Evolutionary conservation across 2,888 invertebrate species (phyloP).

Genomic region (Barypeithes pellucidus): DNA sequence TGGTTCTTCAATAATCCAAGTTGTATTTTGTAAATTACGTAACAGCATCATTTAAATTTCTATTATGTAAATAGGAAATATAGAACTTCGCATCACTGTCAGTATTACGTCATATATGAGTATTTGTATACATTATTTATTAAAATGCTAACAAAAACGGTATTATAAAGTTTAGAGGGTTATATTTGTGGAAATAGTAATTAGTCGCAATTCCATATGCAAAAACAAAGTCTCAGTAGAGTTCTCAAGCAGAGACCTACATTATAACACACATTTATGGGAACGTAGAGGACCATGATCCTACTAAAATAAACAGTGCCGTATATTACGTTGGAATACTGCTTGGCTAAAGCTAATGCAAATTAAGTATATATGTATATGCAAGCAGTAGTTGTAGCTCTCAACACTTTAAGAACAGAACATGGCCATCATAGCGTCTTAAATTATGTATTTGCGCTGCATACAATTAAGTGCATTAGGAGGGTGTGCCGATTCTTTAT

Average conservation of each 20-base stretch:
- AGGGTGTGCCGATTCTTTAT: too few relatives aligned
- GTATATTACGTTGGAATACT: conserved; percentile 38
- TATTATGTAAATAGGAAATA: not conserved
- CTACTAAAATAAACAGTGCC: conserved; percentile 42
- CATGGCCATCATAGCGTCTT: conserved; percentile 3
- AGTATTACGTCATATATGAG: not conserved
- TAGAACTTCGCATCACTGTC: not conserved
- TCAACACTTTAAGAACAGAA: conserved; percentile 31
- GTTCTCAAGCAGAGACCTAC: conserved; percentile 33
- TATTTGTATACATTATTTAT: not conserved
- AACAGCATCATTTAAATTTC: too few relatives aligned
- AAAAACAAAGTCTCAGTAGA: conserved; percentile 37
- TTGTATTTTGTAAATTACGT: too few relatives aligned
- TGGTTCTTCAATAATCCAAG: too few relatives aligned
- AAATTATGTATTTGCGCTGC: conserved; percentile 1
- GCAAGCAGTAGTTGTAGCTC: conserved; percentile 25
- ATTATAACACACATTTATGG: conserved; percentile 37
- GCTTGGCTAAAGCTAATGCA: conserved; percentile 38
- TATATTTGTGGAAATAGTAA: conserved; percentile 40
- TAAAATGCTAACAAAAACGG: conserved; percentile 19
- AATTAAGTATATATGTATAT: conserved; percentile 34
- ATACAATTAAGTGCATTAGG: not conserved
- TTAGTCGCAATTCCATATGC: conserved; percentile 39
- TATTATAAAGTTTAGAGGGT: conserved; percentile 29
- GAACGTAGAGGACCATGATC: conserved; percentile 37